These are phyloP conservation scores for Eueremaeus valkanovi DNA, from an alignment of 2,888 invertebrate species.

Conservation along the genomic window DNA sequence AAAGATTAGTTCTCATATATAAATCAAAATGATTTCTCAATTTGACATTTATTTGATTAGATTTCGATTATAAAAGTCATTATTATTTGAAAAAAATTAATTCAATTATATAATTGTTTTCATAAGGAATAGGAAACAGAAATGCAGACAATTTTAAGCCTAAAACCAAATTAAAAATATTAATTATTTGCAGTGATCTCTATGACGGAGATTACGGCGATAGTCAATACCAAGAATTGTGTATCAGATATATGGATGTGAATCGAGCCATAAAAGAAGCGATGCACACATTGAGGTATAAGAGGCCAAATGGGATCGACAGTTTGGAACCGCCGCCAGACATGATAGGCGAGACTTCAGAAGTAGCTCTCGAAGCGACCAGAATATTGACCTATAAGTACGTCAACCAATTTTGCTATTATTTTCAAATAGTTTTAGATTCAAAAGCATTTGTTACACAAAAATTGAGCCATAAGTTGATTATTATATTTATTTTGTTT, in stretches of 20 bases:
- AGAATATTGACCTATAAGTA: constrained; percentile 40
- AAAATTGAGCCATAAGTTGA: too few relatives aligned
- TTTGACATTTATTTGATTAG: too few relatives aligned
- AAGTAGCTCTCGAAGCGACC: constrained; percentile 43
- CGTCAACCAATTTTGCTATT: background rate
- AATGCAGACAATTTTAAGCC: too few relatives aligned
- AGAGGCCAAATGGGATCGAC: constrained; percentile 39
- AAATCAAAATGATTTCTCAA: too few relatives aligned
- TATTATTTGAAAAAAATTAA: too few relatives aligned
- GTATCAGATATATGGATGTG: constrained; percentile 43
- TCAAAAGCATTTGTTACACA: too few relatives aligned
- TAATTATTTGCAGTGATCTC: background rate
- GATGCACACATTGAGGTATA: constrained; percentile 36
- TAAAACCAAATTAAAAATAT: background rate
- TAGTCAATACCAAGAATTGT: constrained; percentile 31
- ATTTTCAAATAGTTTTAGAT: too few relatives aligned
- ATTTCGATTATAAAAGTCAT: too few relatives aligned
- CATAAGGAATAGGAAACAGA: too few relatives aligned
- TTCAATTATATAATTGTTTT: too few relatives aligned
- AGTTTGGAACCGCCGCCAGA: constrained; percentile 84
- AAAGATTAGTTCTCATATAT: too few relatives aligned
- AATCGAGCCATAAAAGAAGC: constrained; percentile 41
- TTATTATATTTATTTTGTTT: too few relatives aligned
- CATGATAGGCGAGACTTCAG: constrained; percentile 69
- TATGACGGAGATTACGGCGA: constrained; percentile 20